Base-by-base conservation (phyloP, 2,888 invertebrate genomes). In the Melangyna quadrimaculata region DNA sequence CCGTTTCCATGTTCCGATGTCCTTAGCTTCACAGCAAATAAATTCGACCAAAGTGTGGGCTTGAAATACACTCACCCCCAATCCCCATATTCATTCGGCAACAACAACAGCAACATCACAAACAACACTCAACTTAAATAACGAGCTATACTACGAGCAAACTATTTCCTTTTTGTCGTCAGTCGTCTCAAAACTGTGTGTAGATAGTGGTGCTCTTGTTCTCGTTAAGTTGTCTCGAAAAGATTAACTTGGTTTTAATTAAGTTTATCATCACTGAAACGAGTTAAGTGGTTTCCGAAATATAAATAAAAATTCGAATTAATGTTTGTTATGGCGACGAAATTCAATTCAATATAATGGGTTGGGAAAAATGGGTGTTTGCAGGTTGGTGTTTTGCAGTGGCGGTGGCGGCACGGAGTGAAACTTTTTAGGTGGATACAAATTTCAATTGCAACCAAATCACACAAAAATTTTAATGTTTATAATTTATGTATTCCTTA, bases 171-270 rank as follows among this genome's bases (percentile, higher is more conserved):
- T 29, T 59, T 37, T 59, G 59, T n/a, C n/a, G n/a, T n/a, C n/a
- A n/a, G n/a, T n/a, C n/a, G 59, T 29, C 72, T 75, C 59, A 63
- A 79, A 75, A 71, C 35, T 74, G n/a, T 40, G n/a, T 2, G 29
- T 29, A 1, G 72, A 65, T 73, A 57, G 69, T 53, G 78, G 10
- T 12, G 48, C 0, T 29, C 3, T 2, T 43, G 43, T 19, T 32
- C 79, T 84, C 71, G 79, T 83, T 75, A 74, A 72, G 63, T 83
- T 79, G 79, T 83, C 75, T 61, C 24, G 67, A 69, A 55, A 79
- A 75, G 79, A 84, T 84, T 84, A 84, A 84, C 79, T 75, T 71
- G 79, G 67, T 43, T 72, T 69, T 75, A 83, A 79, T 70, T 57
- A 79, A 84, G 75, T 79, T 84, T 84, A 79, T 79, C 79, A 79